Percentiles rank a stretch among this genome's conserved stretches.
Conservation (phyloP, 2,113 vertebrate species). For the Tachysurus fulvidraco region DNA sequence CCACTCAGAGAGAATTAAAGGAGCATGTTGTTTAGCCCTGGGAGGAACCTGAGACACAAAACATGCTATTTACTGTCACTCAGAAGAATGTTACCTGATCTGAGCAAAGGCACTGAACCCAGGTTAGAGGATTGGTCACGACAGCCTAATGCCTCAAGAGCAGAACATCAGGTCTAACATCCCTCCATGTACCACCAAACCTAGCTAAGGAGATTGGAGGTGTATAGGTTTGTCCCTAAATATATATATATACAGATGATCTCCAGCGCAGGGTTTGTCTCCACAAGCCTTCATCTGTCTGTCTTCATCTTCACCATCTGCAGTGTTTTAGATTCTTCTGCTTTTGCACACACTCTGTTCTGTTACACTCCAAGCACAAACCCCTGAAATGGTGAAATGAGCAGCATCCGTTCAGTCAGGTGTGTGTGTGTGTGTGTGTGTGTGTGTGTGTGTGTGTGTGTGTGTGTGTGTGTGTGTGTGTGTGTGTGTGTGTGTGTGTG, state of each 20-base stretch:
- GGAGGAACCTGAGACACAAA: background rate
- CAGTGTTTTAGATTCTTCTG: background rate
- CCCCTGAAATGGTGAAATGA: background rate
- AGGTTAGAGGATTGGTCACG: background rate
- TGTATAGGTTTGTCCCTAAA: background rate
- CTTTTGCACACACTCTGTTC: background rate
- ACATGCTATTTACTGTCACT: background rate
- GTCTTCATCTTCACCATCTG: slow-evolving; percentile 4
- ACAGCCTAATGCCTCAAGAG: background rate
- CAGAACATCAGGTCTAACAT: background rate
- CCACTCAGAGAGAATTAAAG: background rate
- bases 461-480: background rate
- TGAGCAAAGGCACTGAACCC: background rate
- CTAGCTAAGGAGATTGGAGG: background rate
- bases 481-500: slow-evolving; percentile 17
- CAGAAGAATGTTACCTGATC: background rate
- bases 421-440: background rate
- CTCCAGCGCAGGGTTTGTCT: background rate
- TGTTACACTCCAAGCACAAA: slow-evolving; percentile 6
- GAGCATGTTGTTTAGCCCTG: background rate
- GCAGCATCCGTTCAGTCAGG: background rate
- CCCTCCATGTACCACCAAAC: background rate
- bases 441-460: background rate
- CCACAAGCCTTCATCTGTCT: background rate
- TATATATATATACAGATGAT: background rate